A percentile compares a stretch with the other conserved stretches of the same genome.
Evolutionary conservation across 2,113 vertebrate genomes (phyloP).

Genomic region (Pungitius pungitius): DNA sequence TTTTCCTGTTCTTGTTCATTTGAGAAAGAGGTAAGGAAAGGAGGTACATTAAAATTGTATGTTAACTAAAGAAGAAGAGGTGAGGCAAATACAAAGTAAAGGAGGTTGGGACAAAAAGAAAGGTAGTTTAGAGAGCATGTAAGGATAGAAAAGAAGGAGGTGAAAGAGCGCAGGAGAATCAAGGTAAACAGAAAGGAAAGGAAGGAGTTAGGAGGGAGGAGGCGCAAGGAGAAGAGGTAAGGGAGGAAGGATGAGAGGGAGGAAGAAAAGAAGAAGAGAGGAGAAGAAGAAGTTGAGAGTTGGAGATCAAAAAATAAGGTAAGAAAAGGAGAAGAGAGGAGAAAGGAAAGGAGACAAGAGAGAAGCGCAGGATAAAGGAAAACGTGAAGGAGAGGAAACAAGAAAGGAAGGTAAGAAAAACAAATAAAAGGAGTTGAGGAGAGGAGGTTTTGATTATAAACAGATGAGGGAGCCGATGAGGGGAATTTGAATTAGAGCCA

Average conservation of each 20-base stretch:
- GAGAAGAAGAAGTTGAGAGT: background rate
- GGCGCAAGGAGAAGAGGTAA: background rate
- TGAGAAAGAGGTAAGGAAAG: background rate
- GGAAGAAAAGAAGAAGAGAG: background rate
- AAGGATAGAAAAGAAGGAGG: too few relatives aligned
- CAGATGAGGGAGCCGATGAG: constrained; percentile 78
- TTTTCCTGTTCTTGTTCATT: background rate
- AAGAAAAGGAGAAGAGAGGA: too few relatives aligned
- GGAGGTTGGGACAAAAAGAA: background rate
- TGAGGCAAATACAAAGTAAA: background rate
- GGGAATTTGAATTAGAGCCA: constrained; percentile 89
- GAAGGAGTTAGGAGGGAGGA: too few relatives aligned
- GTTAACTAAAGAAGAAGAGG: background rate
- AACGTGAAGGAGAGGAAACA: too few relatives aligned
- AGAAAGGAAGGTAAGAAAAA: background rate
- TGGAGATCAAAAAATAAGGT: background rate
- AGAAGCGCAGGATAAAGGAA: background rate
- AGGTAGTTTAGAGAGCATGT: background rate
- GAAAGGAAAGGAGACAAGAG: background rate
- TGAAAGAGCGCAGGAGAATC: background rate
- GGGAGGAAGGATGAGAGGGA: background rate
- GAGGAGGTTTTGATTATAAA: constrained; percentile 86
- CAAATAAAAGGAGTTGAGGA: constrained; percentile 61
- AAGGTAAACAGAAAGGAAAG: background rate
- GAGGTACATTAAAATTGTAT: too few relatives aligned